Evolutionary conservation across 2,888 invertebrate genomes (phyloP).

Genomic region (Cheilosia vulpina): DNA sequence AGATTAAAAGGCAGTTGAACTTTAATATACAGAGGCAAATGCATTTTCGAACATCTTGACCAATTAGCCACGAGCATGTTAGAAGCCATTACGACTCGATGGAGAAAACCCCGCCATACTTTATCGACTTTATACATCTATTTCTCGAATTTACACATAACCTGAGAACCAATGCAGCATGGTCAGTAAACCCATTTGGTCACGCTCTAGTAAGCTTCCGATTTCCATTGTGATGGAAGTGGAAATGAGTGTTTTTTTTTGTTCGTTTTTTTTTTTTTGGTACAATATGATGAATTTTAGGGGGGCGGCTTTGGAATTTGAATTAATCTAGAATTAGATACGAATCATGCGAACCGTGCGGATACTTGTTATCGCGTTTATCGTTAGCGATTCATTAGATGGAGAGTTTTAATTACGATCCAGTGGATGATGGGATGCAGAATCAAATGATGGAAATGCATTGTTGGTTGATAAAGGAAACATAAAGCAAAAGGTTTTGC

Average conservation of each 20-base stretch:
- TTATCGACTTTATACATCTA: conserved; percentile 26
- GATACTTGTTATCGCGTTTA: background rate
- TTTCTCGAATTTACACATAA: conserved; percentile 34
- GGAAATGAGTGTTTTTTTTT: conserved; percentile 10
- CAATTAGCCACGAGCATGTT: conserved; percentile 63
- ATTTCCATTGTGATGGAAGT: conserved; percentile 69
- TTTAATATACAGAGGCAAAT: conserved; percentile 23
- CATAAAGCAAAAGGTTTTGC: conserved; percentile 30
- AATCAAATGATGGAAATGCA: background rate
- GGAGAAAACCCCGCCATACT: background rate
- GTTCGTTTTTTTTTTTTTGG: conserved; percentile 15
- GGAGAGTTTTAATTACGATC: conserved; percentile 15
- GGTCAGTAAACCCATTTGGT: conserved; percentile 68
- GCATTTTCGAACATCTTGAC: conserved; percentile 56
- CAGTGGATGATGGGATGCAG: background rate
- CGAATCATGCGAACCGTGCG: conserved; percentile 7
- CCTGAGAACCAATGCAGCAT: conserved; percentile 44
- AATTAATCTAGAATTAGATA: conserved; percentile 29
- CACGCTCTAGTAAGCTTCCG: conserved; percentile 81
- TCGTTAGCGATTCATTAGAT: conserved; percentile 2
- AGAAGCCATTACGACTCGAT: conserved; percentile 9
- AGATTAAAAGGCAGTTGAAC: conserved; percentile 24
- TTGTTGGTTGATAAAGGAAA: conserved; percentile 17
- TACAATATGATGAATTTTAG: conserved; percentile 35
- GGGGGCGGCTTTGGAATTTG: conserved; percentile 23